These are phyloP conservation scores for Octopus bimaculoides DNA, from an alignment of 1,140 invertebrate genomes.

Conservation along the genomic window DNA sequence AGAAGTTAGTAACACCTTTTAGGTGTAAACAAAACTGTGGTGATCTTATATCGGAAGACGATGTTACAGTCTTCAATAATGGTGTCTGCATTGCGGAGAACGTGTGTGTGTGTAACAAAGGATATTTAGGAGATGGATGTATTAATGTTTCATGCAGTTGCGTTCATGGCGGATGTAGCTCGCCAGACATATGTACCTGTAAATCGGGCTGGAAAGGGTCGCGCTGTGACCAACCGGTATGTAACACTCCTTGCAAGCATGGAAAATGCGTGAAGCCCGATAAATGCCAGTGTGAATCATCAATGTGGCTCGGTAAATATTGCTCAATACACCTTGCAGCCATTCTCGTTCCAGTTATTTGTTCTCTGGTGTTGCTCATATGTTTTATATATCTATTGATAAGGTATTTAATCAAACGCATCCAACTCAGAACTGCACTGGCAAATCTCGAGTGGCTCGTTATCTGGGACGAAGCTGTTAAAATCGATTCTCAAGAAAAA, in stretches of 20 bases:
- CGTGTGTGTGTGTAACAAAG: neutral
- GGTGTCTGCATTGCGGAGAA: neutral
- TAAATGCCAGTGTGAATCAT: neutral
- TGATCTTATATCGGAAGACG: neutral
- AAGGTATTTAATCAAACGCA: neutral
- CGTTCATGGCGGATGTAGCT: neutral
- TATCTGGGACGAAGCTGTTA: neutral
- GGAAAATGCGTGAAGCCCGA: neutral
- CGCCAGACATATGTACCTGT: neutral
- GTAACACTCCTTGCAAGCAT: neutral
- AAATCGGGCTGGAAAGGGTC: neutral
- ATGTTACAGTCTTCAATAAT: neutral
- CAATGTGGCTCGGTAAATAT: neutral
- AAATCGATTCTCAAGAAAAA: neutral
- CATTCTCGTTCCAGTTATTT: neutral
- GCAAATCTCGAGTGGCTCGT: neutral
- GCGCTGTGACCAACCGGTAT: neutral
- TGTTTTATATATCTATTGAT: neutral
- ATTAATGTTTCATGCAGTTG: neutral
- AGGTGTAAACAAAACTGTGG: neutral
- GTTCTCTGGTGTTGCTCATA: neutral
- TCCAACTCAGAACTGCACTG: neutral
- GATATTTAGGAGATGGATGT: neutral
- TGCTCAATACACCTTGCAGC: neutral
- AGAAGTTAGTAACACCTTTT: neutral